These are phyloP conservation scores for Platycheirus albimanus DNA, from an alignment of 2,888 invertebrate genomes.

Conservation along the genomic window DNA sequence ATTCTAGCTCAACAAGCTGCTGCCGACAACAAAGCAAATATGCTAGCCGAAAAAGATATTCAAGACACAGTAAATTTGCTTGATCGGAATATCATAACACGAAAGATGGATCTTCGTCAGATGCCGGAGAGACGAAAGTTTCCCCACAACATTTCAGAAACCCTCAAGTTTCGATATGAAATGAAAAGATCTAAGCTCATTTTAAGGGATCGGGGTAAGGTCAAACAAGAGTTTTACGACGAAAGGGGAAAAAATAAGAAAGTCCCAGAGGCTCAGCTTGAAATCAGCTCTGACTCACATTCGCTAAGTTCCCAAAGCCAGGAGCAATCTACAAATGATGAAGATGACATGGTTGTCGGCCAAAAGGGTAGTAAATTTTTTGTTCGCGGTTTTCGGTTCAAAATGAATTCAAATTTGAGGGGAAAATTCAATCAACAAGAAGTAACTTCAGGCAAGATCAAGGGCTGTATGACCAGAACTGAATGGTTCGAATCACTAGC, in stretches of 20 bases:
- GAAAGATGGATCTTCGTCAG: conserved; percentile 75
- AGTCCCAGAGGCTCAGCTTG: conserved; percentile 76
- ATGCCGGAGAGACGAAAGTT: conserved; percentile 75
- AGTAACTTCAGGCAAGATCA: conserved; percentile 75
- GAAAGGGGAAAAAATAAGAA: conserved; percentile 76
- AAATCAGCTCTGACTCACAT: conserved; percentile 76
- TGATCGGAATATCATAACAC: conserved; percentile 59
- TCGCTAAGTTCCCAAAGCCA: conserved; percentile 68
- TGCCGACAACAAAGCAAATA: conserved; percentile 4
- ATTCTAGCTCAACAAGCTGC: conserved; percentile 23
- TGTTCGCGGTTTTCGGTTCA: conserved; percentile 81
- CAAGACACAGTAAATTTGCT: conserved; percentile 33
- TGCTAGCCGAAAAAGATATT: conserved; percentile 59
- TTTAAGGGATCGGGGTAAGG: conserved; percentile 77
- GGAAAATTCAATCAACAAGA: conserved; percentile 79
- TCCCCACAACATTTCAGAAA: conserved; percentile 79
- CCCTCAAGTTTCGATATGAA: conserved; percentile 76
- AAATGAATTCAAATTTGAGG: conserved; percentile 78
- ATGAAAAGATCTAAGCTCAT: conserved; percentile 78
- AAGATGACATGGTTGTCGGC: conserved; percentile 79
- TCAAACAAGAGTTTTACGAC: conserved; percentile 77
- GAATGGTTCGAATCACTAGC: conserved; percentile 80
- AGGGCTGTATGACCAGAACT: conserved; percentile 79
- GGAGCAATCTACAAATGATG: conserved; percentile 80
- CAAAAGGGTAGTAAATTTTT: conserved; percentile 77